Evolutionary conservation across 2,797 vertebrate species (phyloP), one percentile per base, ranked within the genome.

Genomic region (Cryptoprocta ferox): DNA sequence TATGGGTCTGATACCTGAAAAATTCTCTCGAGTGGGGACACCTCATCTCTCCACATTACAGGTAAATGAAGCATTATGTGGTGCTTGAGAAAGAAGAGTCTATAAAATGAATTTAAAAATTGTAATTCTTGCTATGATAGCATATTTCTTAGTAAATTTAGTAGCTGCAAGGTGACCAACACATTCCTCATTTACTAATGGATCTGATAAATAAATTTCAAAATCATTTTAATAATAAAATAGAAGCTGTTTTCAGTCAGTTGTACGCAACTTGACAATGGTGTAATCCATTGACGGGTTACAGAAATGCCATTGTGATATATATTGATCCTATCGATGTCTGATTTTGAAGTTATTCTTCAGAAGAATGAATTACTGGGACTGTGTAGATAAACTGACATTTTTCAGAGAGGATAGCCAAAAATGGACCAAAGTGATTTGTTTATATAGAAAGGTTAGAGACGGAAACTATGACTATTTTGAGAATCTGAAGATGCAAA

Each of bases 191-290:
- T 50, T 82, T 89, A 59, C 19, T 88, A 79, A 61, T 35, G n/a
- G 50, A 26, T 66, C 9, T 24, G 84, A 37, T 48, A 91, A 78
- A 76, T 61, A 88, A 85, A 89, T 71, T 95, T 66, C 66, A 63
- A 79, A 96, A 95, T 13, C 59, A 94, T 90, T 95, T 91, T 76
- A 89, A 32, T 91, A 53, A 45, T 45, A 83, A 26, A 79, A 48
- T 50, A 48, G 70, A 56, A 90, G 63, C 56, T 79, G 66, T 65
- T 65, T 96, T 81, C 32, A 37, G 1, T 88, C 42, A 81, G 3
- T 68, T 53, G 8, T 50, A n/a, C 70, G 24, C 32, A 92, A 2
- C 70, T 56, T 76, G 37, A 86, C 59, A 39, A 18, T 53, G 42
- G 19, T 78, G 10, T 6, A 2, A 24, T 82, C 45, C 30, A 61